These are phyloP conservation scores for Cynodonichthys magdalenae DNA, from an alignment of 2,797 vertebrate genomes.

Conservation along the genomic window DNA sequence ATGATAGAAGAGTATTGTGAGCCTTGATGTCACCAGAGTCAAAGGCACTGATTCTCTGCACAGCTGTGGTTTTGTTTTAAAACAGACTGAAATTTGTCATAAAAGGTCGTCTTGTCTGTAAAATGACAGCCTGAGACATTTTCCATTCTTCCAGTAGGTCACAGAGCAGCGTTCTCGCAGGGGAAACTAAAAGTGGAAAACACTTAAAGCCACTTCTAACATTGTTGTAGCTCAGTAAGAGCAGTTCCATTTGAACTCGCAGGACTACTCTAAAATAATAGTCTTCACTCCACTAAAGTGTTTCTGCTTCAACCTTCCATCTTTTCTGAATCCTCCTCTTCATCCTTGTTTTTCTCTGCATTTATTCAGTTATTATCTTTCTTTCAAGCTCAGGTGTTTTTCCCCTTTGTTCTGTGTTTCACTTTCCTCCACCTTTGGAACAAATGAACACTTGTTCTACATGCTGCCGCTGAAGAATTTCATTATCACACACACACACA, in stretches of 20 bases:
- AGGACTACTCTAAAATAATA: conserved; percentile 10
- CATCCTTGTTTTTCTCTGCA: background rate
- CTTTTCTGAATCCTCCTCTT: background rate
- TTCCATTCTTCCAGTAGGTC: conserved; percentile 6
- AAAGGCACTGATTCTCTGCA: too few species aligned
- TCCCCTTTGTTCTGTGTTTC: background rate
- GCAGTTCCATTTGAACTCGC: conserved; percentile 5
- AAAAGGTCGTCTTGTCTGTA: background rate
- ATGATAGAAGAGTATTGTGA: background rate
- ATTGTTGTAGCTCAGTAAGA: conserved; percentile 12
- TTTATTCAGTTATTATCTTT: background rate
- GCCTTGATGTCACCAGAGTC: background rate
- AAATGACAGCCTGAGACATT: conserved; percentile 1
- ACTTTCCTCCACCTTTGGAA: conserved; percentile 12
- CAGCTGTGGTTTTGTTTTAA: background rate
- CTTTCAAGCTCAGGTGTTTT: background rate
- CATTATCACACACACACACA: conserved; percentile 47
- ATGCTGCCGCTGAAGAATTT: conserved; percentile 50
- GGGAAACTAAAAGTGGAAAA: conserved; percentile 12
- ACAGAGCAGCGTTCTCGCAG: background rate
- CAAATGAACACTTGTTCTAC: conserved; percentile 52
- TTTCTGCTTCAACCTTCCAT: background rate
- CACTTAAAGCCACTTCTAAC: conserved; percentile 13
- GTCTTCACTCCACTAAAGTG: background rate
- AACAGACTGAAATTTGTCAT: background rate